A percentile compares a stretch with the other conserved stretches of the same genome.
Evolutionary conservation across 2,888 invertebrate genomes (phyloP).

Genomic region (Synanthedon vespiformis): DNA sequence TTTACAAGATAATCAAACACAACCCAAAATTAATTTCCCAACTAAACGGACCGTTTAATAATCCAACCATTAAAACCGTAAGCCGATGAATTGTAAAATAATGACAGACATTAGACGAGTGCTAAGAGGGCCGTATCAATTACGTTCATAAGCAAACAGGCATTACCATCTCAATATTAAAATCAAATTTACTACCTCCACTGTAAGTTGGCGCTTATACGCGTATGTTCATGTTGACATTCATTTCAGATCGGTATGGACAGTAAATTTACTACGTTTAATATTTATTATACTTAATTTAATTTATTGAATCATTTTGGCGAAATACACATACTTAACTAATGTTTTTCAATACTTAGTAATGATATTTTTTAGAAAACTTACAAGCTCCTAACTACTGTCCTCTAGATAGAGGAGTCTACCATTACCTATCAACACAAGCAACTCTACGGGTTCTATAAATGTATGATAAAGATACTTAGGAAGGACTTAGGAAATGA

Average conservation of each 20-base stretch:
- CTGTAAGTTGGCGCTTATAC: conserved; percentile 6
- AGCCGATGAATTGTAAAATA: conserved; percentile 64
- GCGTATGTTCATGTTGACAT: conserved; percentile 13
- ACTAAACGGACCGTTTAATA: conserved; percentile 33
- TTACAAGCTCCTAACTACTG: too few species aligned
- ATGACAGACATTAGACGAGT: conserved; percentile 61
- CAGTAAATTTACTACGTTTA: conserved; percentile 7
- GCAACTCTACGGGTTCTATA: too few species aligned
- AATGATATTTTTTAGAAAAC: too few species aligned
- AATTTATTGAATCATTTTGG: too few species aligned
- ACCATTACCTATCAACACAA: too few species aligned
- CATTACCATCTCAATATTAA: conserved; percentile 64
- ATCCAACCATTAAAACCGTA: conserved; percentile 51
- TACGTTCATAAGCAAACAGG: conserved; percentile 56
- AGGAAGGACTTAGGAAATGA: too few species aligned
- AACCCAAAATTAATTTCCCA: conserved; percentile 10
- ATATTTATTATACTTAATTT: not conserved
- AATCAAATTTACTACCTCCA: conserved; percentile 62
- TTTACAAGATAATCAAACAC: not conserved
- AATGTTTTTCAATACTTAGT: too few species aligned
- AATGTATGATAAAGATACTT: too few species aligned
- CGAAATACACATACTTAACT: too few species aligned
- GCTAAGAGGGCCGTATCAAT: conserved; percentile 64
- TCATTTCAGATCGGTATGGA: conserved; percentile 23
- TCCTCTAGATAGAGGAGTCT: too few species aligned